Conservation (phyloP, 2,888 invertebrate species). For the Epicampocera succincta region DNA sequence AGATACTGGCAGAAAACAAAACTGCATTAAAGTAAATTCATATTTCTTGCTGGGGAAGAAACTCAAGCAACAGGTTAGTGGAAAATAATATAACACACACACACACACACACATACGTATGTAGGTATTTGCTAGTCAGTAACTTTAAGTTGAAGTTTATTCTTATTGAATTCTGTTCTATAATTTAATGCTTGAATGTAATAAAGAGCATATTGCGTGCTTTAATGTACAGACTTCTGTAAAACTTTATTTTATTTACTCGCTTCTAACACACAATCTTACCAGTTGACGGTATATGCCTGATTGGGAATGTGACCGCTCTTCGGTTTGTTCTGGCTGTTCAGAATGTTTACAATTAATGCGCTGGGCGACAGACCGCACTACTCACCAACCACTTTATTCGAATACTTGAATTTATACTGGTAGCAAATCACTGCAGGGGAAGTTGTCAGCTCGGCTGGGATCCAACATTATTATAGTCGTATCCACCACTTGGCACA, state of each 20-base stretch:
- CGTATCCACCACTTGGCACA: too few relatives aligned
- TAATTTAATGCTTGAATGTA: constrained; percentile 61
- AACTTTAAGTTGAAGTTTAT: constrained; percentile 1
- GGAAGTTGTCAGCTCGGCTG: too few relatives aligned
- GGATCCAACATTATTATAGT: too few relatives aligned
- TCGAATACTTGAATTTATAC: too few relatives aligned
- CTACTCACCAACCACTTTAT: too few relatives aligned
- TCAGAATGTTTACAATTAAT: background rate
- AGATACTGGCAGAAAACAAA: constrained; percentile 44
- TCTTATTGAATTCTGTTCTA: constrained; percentile 26
- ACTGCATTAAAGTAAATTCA: constrained; percentile 56
- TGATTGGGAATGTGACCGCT: too few relatives aligned
- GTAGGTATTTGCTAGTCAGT: background rate
- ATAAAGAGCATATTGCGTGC: constrained; percentile 56
- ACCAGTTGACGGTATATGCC: too few relatives aligned
- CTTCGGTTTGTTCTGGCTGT: too few relatives aligned
- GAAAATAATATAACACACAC: background rate
- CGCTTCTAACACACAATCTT: background rate
- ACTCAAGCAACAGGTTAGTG: constrained; percentile 42
- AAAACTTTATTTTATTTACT: constrained; percentile 49
- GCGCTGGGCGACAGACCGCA: constrained; percentile 2
- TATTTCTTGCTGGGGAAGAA: constrained; percentile 52
- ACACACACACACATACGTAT: too few relatives aligned
- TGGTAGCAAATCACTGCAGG: too few relatives aligned
- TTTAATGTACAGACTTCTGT: constrained; percentile 53